Base-by-base conservation (phyloP, 2,888 invertebrate species). In the Parapristionchus giblindavisi region DNA sequence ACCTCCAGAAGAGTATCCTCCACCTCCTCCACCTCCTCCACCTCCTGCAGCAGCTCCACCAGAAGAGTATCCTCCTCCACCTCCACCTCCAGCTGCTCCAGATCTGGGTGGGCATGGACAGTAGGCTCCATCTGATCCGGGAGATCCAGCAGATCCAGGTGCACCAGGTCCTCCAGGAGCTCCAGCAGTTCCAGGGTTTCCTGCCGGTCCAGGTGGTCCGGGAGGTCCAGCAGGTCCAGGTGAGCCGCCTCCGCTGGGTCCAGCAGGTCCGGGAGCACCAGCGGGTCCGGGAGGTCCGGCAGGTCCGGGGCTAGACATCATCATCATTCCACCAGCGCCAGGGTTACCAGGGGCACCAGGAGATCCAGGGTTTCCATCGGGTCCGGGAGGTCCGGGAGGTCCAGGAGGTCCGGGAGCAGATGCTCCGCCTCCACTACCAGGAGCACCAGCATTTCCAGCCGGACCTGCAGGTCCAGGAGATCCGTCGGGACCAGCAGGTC, bases 401-500 rank as follows among this genome's bases (percentile, higher is more conserved):
- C 70, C 70, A 21, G 54, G 38, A 21, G 54, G 70, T 2, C 70
- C 70, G 24, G 70, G n/a, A 61, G 6, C 0, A 21, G 80, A 75
- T 65, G 75, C 77, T 3, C 77, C 77, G n/a, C 77, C 76, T 56
- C 77, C 75, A 3, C 36, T 11, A 40, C 75, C 75, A 21, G 68
- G 58, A 29, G 43, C 29, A 60, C 66, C 75, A n/a, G 81, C 60
- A 29, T 70, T 77, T 66, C 79, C 79, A 65, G 80, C 79, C 43
- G 58, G 32, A 34, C 78, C 78, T 14, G 78, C 63, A 48, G 78
- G 52, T 17, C 78, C 78, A 48, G 75, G 75, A 4, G 65, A 24
- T 56, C 78, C 78, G 43, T 76, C 78, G 68, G 76, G 76, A 56
- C 78, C 78, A 21, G 76, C 48, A 21, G 76, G 76, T 29, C 78